Conservation (phyloP, 2,113 vertebrate species). For the Falcunculus frontatus region DNA sequence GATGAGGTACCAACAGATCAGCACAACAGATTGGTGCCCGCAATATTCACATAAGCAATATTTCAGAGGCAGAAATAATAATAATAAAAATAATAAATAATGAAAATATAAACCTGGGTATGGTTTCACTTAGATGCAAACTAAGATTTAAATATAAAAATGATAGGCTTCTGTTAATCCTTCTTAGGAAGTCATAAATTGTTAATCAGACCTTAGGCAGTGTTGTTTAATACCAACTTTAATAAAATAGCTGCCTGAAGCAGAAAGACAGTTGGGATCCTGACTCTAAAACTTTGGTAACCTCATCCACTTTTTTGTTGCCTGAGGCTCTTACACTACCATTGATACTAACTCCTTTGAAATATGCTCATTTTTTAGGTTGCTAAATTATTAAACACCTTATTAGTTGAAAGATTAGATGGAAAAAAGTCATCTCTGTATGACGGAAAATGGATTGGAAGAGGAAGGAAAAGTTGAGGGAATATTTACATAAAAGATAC, state of each 20-base stretch:
- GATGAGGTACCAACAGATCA: neutral
- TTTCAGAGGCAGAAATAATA: neutral
- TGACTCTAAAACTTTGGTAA: constrained; percentile 63
- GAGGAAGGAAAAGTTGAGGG: constrained; percentile 59
- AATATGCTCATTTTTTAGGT: constrained; percentile 69
- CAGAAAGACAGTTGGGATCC: constrained; percentile 68
- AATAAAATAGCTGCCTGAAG: constrained; percentile 76
- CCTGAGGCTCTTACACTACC: constrained; percentile 48
- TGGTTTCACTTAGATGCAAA: constrained; percentile 61
- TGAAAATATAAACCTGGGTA: constrained; percentile 26
- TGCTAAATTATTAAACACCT: constrained; percentile 72
- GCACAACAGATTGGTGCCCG: neutral
- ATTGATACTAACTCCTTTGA: constrained; percentile 66
- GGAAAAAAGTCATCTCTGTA: constrained; percentile 58
- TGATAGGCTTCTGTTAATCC: constrained; percentile 72
- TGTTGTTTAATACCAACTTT: constrained; percentile 77
- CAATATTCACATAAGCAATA: neutral
- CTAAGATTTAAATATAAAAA: constrained; percentile 76
- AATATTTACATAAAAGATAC: constrained; percentile 67
- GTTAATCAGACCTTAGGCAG: constrained; percentile 73
- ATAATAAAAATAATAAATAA: constrained; percentile 22
- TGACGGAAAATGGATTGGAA: constrained; percentile 57
- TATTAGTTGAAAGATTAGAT: constrained; percentile 70
- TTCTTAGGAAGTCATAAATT: constrained; percentile 74
- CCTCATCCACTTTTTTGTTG: constrained; percentile 56